These are phyloP conservation scores for Calyptomena viridis DNA, from an alignment of 2,113 vertebrate genomes.

Conservation along the genomic window DNA sequence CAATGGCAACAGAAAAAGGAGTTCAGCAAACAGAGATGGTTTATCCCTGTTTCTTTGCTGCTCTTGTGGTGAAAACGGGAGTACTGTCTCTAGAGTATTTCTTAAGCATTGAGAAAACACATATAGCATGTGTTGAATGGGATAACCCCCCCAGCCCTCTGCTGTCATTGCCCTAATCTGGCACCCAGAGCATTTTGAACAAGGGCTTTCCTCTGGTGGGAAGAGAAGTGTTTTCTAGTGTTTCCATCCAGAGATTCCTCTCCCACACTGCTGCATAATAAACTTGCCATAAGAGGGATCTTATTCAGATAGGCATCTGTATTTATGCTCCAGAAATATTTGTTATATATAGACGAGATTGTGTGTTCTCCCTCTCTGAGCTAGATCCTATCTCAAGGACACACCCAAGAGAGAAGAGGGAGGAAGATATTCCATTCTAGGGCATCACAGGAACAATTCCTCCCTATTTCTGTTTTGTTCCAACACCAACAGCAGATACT, in stretches of 20 bases:
- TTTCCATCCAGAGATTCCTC: neutral
- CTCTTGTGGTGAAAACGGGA: neutral
- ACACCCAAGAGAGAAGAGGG: neutral
- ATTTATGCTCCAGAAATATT: neutral
- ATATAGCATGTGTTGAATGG: neutral
- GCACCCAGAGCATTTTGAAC: neutral
- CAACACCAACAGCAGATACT: neutral
- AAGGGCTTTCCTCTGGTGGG: neutral
- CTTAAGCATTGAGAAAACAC: neutral
- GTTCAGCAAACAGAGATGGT: neutral
- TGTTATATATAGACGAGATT: neutral
- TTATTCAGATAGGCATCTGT: neutral
- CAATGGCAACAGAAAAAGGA: neutral
- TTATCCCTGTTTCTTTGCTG: neutral
- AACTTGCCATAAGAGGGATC: neutral
- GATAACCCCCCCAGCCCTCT: neutral
- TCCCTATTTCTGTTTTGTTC: neutral
- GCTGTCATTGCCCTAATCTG: neutral
- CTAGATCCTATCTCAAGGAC: neutral
- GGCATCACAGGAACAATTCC: neutral
- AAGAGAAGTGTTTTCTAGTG: neutral
- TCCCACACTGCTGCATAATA: neutral
- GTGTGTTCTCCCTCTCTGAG: neutral
- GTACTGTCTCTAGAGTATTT: neutral
- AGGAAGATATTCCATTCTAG: neutral